phyloP scores from a whole-genome alignment of 2,797 vertebrate genomes.

The Hydrophis major region DNA sequence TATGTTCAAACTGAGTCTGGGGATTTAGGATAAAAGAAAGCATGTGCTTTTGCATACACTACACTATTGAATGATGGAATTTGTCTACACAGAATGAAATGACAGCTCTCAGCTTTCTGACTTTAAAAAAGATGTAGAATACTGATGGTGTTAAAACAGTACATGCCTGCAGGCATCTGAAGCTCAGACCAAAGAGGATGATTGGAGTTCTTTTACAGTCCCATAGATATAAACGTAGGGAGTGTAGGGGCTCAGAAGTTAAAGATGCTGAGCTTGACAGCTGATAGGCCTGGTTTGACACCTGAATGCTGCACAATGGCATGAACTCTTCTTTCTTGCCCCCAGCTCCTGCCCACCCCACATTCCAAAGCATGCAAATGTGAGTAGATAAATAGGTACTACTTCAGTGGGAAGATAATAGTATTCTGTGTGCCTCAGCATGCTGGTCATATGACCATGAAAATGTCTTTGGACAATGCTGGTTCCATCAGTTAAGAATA shows the following conservation, averaged over 20 bases:
- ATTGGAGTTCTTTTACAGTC: not conserved
- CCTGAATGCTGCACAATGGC: not conserved
- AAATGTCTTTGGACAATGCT: not conserved
- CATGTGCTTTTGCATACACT: not conserved
- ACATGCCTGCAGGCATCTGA: not conserved
- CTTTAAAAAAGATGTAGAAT: not conserved
- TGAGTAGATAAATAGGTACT: not conserved
- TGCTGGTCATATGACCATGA: not conserved
- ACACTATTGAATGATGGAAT: not conserved
- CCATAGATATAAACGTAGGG: not conserved
- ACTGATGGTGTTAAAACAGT: not conserved
- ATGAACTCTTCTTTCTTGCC: not conserved
- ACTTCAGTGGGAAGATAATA: not conserved
- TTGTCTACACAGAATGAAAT: not conserved
- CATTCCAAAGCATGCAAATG: not conserved
- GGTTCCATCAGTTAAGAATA: not conserved
- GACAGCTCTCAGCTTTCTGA: not conserved
- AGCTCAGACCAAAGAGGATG: not conserved
- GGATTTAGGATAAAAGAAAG: not conserved
- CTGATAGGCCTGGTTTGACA: not conserved
- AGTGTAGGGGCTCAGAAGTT: not conserved
- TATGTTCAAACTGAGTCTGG: not conserved
- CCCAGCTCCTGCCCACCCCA: not conserved
- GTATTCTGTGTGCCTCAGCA: not conserved
- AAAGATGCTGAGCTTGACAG: not conserved